phyloP scores from a whole-genome alignment of 2,113 vertebrate genomes.

The Crotalus horridus region DNA sequence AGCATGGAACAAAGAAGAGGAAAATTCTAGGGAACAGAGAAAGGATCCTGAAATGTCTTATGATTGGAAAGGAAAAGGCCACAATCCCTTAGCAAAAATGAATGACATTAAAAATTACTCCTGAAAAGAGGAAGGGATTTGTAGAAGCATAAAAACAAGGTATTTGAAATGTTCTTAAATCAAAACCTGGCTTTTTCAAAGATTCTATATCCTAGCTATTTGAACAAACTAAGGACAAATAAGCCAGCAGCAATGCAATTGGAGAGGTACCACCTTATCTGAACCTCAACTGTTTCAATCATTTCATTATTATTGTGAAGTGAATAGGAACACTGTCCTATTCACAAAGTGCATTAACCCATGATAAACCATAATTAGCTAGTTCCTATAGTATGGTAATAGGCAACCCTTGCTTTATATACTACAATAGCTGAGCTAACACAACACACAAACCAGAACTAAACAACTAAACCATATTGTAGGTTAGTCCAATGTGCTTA shows the following conservation, averaged over 20 bases:
- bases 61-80: slow-evolving; percentile 48
- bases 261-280: not conserved
- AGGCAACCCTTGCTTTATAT: too few relatives aligned
- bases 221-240: not conserved
- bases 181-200: not conserved
- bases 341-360: not conserved
- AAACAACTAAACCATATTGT: too few relatives aligned
- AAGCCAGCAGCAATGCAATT: not conserved
- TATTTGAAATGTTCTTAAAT: not conserved
- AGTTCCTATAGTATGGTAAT: not conserved
- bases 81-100: slow-evolving; percentile 46
- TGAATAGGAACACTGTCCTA: not conserved
- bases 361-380: not conserved
- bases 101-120: slow-evolving; percentile 38
- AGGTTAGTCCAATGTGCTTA: too few relatives aligned
- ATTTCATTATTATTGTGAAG: not conserved
- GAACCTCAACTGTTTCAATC: not conserved
- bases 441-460: too few relatives aligned
- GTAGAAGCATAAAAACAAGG: not conserved
- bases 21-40: slow-evolving; percentile 32
- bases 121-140: slow-evolving; percentile 46
- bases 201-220: not conserved
- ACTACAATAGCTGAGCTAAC: too few relatives aligned
- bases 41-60: slow-evolving; percentile 46
- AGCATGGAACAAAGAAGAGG: slow-evolving; percentile 34